A percentile compares a stretch with the other conserved stretches of the same genome.
These are phyloP conservation scores for Micronisus gabar DNA, from an alignment of 2,113 vertebrate genomes.

Conservation along the genomic window DNA sequence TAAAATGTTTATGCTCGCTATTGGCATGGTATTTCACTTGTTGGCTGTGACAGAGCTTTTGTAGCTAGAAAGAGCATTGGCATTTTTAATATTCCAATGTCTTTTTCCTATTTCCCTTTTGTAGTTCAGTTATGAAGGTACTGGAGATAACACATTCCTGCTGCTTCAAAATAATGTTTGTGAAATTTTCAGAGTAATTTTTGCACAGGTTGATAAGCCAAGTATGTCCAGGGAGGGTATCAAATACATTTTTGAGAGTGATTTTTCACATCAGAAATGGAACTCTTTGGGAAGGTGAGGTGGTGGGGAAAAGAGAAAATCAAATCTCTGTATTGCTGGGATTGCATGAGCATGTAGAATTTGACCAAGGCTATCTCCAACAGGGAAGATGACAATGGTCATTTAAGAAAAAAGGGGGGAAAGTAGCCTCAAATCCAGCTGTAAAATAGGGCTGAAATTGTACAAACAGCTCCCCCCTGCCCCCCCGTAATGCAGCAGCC, in stretches of 20 bases:
- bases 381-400: neutral
- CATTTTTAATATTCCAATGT: neutral
- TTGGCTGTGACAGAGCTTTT: neutral
- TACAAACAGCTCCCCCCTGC: neutral
- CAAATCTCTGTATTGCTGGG: neutral
- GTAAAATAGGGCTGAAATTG: neutral
- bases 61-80: neutral
- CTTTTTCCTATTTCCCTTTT: neutral
- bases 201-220: neutral
- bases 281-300: neutral
- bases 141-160: rapidly evolving
- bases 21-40: neutral
- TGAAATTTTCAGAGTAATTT: neutral
- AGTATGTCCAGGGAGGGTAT: neutral
- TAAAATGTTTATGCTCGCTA: neutral
- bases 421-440: neutral
- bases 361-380: neutral
- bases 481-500: neutral
- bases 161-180: neutral
- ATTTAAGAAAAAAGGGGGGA: neutral
- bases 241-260: neutral
- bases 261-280: neutral
- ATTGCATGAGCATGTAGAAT: neutral
- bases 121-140: neutral
- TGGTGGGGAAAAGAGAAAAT: neutral